Evolutionary conservation across 2,113 vertebrate genomes (phyloP).

Genomic region (Megaceryle torquata): DNA sequence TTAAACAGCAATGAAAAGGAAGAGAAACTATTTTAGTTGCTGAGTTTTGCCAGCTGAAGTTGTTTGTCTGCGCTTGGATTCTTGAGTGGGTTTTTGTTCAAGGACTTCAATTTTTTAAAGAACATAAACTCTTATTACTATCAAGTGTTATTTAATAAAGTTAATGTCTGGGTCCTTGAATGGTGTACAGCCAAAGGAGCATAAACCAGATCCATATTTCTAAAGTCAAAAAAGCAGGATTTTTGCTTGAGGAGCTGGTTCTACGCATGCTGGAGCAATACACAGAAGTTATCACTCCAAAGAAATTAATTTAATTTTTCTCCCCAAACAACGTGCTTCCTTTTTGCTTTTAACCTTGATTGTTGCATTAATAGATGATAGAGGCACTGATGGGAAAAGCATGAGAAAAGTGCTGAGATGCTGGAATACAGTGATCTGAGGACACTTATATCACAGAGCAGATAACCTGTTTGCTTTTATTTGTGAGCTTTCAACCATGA

Average conservation of each 20-base stretch:
- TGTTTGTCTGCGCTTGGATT: conserved; percentile 29
- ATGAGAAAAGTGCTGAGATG: conserved; percentile 51
- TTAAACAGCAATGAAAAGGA: not conserved
- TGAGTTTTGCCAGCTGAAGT: not conserved
- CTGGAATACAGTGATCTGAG: conserved; percentile 31
- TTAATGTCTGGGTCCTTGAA: conserved; percentile 41
- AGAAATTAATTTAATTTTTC: conserved; percentile 57
- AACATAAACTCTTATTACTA: conserved; percentile 45
- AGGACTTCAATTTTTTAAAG: conserved; percentile 52
- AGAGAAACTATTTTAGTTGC: not conserved
- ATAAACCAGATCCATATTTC: conserved; percentile 30
- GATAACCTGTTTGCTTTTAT: conserved; percentile 67
- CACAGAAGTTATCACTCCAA: not conserved
- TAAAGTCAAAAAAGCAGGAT: not conserved
- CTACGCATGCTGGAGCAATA: not conserved
- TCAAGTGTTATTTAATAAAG: conserved; percentile 39
- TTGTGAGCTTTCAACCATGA: conserved; percentile 56
- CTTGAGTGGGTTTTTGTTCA: conserved; percentile 35
- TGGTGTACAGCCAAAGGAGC: conserved; percentile 4
- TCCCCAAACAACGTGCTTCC: conserved; percentile 5
- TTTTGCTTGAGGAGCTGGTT: not conserved
- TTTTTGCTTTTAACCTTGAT: conserved; percentile 61
- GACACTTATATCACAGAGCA: conserved; percentile 9
- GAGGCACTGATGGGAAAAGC: conserved; percentile 20
- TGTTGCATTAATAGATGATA: not conserved